Conservation (phyloP, 2,888 invertebrate species). For the Microplitis manilae region DNA sequence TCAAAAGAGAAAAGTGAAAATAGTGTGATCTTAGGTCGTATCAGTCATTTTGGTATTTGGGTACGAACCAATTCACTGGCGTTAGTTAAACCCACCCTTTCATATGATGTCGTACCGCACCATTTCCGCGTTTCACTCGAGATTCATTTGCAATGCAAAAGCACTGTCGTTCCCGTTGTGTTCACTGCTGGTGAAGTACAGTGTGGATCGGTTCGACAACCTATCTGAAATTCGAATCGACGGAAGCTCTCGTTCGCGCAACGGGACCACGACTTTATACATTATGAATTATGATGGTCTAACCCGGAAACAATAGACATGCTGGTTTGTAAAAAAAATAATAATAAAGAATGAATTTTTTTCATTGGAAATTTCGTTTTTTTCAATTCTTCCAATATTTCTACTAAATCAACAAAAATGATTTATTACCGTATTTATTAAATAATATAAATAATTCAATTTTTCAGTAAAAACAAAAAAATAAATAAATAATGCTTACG, state of each 20-base stretch:
- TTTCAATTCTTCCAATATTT: background rate
- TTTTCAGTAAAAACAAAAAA: too few species aligned
- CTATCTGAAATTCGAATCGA: conserved; percentile 38
- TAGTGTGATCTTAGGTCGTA: background rate
- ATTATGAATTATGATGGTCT: conserved; percentile 17
- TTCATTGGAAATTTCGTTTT: background rate
- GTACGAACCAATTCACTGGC: conserved; percentile 27
- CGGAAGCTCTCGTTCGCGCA: conserved; percentile 15
- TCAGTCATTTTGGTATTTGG: background rate
- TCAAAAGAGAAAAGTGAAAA: background rate
- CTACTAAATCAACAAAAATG: background rate
- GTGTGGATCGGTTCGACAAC: conserved; percentile 22
- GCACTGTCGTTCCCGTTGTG: conserved; percentile 37
- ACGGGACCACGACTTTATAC: background rate
- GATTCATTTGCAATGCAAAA: conserved; percentile 65
- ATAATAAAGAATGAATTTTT: background rate
- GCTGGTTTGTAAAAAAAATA: background rate
- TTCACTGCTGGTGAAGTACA: background rate
- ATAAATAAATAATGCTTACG: too few species aligned
- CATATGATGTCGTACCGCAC: conserved; percentile 37
- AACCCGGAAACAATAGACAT: conserved; percentile 11
- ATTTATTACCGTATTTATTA: too few species aligned
- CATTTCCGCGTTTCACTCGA: conserved; percentile 44
- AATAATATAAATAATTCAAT: too few species aligned
- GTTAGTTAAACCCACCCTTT: conserved; percentile 37